phyloP scores from a whole-genome alignment of 2,797 vertebrate genomes.

The Myotis myotis region DNA sequence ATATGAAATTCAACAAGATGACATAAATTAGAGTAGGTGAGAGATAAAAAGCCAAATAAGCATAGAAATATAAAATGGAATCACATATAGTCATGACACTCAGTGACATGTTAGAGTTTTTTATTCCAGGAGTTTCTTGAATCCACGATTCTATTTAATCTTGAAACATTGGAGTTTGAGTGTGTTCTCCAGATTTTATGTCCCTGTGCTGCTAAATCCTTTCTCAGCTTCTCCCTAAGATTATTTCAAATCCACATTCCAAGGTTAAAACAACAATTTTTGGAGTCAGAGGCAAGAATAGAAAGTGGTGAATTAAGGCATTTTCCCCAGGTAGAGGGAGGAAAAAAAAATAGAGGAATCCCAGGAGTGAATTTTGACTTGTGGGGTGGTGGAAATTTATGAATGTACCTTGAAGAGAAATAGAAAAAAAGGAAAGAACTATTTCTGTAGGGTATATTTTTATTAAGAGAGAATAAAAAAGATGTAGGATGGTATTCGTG shows the following conservation, averaged over 20 bases:
- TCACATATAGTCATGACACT: neutral
- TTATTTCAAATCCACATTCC: neutral
- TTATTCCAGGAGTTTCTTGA: neutral
- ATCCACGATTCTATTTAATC: neutral
- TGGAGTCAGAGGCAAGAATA: neutral
- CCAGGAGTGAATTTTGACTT: neutral
- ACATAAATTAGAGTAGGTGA: neutral
- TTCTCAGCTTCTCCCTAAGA: neutral
- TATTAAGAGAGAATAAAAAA: neutral
- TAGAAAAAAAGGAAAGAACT: neutral
- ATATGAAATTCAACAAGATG: neutral
- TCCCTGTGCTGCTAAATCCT: neutral
- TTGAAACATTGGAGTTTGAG: neutral
- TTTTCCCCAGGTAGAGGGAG: neutral
- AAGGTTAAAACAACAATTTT: neutral
- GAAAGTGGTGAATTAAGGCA: fast-evolving
- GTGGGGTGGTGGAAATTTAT: neutral
- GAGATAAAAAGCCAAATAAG: neutral
- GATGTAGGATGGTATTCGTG: too few relatives aligned
- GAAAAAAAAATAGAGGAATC: neutral
- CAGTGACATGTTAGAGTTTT: neutral
- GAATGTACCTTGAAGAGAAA: neutral
- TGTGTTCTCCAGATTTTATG: neutral
- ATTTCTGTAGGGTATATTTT: neutral
- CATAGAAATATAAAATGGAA: neutral